These are phyloP conservation scores for Scrobipalpa costella DNA, from an alignment of 2,888 invertebrate species.

Conservation along the genomic window DNA sequence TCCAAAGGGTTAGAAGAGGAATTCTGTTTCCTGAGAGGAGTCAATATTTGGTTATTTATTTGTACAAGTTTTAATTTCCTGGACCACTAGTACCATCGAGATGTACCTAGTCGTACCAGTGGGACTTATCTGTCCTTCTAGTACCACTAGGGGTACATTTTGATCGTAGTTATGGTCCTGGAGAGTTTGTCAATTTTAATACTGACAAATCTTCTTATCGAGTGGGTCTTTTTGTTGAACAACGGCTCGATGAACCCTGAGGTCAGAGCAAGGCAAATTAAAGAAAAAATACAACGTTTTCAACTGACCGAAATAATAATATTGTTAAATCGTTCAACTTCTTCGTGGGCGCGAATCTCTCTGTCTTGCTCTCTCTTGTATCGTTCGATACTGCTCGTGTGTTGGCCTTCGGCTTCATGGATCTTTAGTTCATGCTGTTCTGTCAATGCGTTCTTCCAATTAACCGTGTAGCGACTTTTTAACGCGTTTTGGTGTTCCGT, in stretches of 20 bases:
- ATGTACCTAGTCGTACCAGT: too few relatives aligned
- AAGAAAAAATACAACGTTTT: not conserved
- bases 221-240: too few relatives aligned
- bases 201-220: too few relatives aligned
- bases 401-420: not conserved
- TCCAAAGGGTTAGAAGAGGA: not conserved
- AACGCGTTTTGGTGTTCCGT: not conserved
- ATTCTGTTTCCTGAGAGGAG: too few relatives aligned
- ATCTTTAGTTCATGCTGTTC: not conserved
- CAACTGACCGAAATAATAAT: not conserved
- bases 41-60: too few relatives aligned
- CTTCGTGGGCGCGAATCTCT: not conserved
- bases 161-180: too few relatives aligned
- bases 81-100: too few relatives aligned
- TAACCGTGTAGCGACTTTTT: not conserved
- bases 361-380: not conserved
- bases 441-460: not conserved
- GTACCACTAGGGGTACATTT: too few relatives aligned
- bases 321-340: not conserved
- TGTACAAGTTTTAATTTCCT: too few relatives aligned
- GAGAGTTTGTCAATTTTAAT: not conserved
- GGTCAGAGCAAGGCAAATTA: too few relatives aligned
- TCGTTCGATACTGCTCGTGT: not conserved
- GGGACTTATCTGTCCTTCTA: too few relatives aligned
- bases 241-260: too few relatives aligned